A percentile compares a stretch with the other conserved stretches of the same genome.
Conservation (phyloP, 2,797 vertebrate genomes). For the Glyptemys insculpta region DNA sequence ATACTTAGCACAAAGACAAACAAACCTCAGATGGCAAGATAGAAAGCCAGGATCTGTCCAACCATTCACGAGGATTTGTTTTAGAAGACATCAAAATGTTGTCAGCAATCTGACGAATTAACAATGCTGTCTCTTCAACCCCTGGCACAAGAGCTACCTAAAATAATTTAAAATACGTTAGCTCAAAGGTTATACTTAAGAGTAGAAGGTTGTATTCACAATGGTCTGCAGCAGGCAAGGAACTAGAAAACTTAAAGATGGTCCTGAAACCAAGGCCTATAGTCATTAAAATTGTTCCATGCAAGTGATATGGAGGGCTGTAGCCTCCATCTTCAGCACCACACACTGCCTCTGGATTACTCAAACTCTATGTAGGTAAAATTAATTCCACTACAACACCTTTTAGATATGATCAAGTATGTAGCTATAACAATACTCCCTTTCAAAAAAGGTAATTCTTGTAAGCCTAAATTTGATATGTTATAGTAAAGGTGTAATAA, state of each 20-base stretch:
- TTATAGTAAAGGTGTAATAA: neutral
- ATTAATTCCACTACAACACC: neutral
- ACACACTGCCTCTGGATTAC: neutral
- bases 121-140: constrained; percentile 83
- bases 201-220: constrained; percentile 16
- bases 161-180: constrained; percentile 36
- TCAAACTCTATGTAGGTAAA: neutral
- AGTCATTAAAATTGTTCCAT: neutral
- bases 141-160: constrained; percentile 89
- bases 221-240: constrained; percentile 5
- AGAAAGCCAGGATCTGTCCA: constrained; percentile 91
- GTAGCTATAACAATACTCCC: neutral
- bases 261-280: neutral
- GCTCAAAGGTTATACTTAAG: constrained; percentile 19
- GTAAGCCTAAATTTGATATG: neutral
- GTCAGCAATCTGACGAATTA: constrained; percentile 90
- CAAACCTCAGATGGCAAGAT: constrained; percentile 88
- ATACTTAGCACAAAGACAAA: constrained; percentile 9
- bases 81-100: constrained; percentile 84
- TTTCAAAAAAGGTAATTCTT: neutral
- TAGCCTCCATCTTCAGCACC: neutral
- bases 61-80: constrained; percentile 82
- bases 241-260: neutral
- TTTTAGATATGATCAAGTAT: neutral
- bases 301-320: rapidly evolving